Evolutionary conservation across 53 echinoderm and acorn worm species (phyloP), one percentile per base, ranked within the genome.

Genomic region (Actinopyga echinites): DNA sequence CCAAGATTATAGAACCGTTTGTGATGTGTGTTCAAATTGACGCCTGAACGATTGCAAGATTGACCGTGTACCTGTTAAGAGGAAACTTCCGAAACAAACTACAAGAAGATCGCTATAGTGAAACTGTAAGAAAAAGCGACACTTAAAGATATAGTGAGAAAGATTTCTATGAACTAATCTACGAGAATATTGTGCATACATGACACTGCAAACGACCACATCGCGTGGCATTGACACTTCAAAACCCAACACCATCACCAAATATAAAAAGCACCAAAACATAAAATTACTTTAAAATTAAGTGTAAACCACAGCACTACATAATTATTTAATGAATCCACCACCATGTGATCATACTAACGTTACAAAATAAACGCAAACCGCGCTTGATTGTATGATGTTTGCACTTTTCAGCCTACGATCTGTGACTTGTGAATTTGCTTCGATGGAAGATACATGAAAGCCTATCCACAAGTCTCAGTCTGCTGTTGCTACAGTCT

Each of bases 151-250:
- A 13, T 12, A 62, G 28, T 31, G 31, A 31, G 26, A 62, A 12
- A 31, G 28, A 0, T 0, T 62, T 17, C 12, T 12, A 62, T 9
- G n/a, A 26, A 62, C 31, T 31, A 29, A 62, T 8, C 28, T 62
- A 62, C 31, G 31, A 15, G 49, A 49, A 28, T 43, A 75, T 36
- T 75, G 75, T 75, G 75, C 75, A 75, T 75, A 75, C 55, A 25
- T 12, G 31, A 43, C 75, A 75, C 53, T 42, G 25, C 75, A 75
- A 52, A 49, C 15, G 31, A 45, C 75, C 75, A 75, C 75, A 75
- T 75, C 75, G 75, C 75, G 75, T 75, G 75, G 75, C 44, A 52
- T 75, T 4, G 31, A 31, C 63, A 29, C 26, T 11, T 13, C 28
- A 26, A 62, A 29, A 3, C 63, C 4, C 26, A 62, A 26, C 63